A percentile compares a stretch with the other conserved stretches of the same genome.
Conservation (phyloP, 2,113 vertebrate genomes). For the Riparia riparia region DNA sequence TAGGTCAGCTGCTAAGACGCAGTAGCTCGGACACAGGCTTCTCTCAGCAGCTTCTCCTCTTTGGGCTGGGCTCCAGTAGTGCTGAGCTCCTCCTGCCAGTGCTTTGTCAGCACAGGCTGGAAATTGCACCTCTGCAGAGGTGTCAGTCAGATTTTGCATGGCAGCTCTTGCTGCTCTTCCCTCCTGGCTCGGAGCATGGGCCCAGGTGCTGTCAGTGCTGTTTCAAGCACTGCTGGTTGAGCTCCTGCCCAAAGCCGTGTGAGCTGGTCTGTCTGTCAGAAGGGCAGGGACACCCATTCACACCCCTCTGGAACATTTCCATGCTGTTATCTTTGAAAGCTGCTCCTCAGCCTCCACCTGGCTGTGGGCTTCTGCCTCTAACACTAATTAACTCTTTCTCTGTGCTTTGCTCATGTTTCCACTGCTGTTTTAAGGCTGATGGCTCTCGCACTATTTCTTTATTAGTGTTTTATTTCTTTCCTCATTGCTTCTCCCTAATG, state of each 20-base stretch:
- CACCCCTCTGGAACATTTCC: accelerated
- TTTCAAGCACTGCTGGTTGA: not conserved
- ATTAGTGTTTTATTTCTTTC: not conserved
- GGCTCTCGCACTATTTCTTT: not conserved
- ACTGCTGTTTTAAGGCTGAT: not conserved
- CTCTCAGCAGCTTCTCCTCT: not conserved
- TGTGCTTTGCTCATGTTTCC: not conserved
- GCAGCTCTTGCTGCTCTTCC: not conserved
- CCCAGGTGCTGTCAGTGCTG: not conserved
- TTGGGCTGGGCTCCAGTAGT: not conserved
- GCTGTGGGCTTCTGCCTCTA: not conserved
- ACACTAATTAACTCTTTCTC: no score
- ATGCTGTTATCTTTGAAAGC: not conserved
- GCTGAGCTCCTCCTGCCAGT: not conserved
- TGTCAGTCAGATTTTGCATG: not conserved
- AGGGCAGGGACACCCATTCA: accelerated
- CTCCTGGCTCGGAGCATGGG: not conserved
- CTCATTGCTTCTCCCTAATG: not conserved
- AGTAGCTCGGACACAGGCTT: not conserved
- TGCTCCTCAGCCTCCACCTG: not conserved
- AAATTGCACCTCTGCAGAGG: not conserved
- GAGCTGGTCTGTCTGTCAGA: not conserved
- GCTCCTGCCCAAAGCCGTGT: not conserved
- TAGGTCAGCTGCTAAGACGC: not conserved
- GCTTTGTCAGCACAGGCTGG: not conserved